A percentile compares a stretch with the other conserved stretches of the same genome.
These are phyloP conservation scores for Hippocampus mohnikei DNA, from an alignment of 2,113 vertebrate species.

Conservation along the genomic window DNA sequence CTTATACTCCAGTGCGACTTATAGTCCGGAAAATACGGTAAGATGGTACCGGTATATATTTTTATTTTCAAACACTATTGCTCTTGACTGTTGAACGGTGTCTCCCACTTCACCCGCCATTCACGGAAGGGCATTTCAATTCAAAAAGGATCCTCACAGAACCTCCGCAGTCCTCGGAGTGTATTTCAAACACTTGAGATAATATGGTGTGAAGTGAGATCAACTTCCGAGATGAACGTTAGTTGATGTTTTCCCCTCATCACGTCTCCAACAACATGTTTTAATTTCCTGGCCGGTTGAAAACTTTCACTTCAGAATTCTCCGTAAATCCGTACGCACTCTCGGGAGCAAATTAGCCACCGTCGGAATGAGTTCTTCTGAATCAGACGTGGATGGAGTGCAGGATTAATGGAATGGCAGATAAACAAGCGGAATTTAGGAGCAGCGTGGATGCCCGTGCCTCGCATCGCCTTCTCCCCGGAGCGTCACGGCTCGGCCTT, in stretches of 20 bases:
- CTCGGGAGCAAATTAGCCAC: slow-evolving; percentile 29
- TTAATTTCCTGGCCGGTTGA: slow-evolving; percentile 34
- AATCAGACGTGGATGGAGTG: slow-evolving; percentile 40
- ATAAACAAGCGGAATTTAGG: slow-evolving; percentile 44
- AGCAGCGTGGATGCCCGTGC: neutral
- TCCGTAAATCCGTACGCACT: slow-evolving; percentile 28
- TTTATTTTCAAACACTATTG: no score
- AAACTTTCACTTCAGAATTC: slow-evolving; percentile 16
- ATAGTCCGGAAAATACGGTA: no score
- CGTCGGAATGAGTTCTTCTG: slow-evolving; percentile 47
- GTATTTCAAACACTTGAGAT: neutral
- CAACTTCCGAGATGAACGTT: neutral
- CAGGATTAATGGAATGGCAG: slow-evolving; percentile 47
- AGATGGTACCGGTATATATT: no score
- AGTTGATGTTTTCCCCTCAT: neutral
- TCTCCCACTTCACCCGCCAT: no score
- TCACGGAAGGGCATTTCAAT: neutral
- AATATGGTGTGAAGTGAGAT: neutral
- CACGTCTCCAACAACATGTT: slow-evolving; percentile 27
- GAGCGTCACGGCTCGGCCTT: slow-evolving; percentile 43
- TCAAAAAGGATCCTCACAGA: neutral
- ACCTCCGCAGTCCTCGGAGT: neutral
- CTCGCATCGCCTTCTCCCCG: slow-evolving; percentile 9
- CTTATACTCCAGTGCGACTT: no score
- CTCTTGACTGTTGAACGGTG: no score